Evolutionary conservation across 2,113 vertebrate genomes (phyloP).

Genomic region (Scatophagus argus): DNA sequence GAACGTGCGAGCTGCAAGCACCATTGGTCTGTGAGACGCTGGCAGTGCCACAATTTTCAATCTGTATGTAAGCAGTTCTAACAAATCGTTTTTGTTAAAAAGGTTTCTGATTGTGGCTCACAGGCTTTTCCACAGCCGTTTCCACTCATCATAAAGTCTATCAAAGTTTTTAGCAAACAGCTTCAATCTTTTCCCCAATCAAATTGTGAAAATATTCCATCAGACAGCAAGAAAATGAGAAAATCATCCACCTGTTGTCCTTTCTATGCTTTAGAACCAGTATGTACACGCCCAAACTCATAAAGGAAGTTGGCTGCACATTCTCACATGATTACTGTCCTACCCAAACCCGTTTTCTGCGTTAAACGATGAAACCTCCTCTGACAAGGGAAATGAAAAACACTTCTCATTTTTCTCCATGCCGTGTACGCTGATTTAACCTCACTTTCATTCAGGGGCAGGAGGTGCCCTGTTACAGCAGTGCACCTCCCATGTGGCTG

Average conservation of each 20-base stretch:
- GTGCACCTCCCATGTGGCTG: not conserved
- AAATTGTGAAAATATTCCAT: not conserved
- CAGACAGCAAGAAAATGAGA: no score
- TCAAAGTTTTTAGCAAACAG: no score
- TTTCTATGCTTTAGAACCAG: not conserved
- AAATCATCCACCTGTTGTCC: not conserved
- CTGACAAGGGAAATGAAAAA: not conserved
- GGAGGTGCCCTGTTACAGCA: not conserved
- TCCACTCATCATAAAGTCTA: no score
- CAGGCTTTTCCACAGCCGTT: no score
- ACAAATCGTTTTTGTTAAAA: not conserved
- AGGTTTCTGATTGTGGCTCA: no score
- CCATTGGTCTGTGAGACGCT: not conserved
- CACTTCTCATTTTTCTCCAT: not conserved
- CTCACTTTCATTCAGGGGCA: not conserved
- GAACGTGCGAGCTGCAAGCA: not conserved
- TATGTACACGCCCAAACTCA: not conserved
- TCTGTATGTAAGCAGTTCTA: not conserved
- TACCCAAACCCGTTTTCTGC: not conserved
- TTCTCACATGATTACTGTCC: not conserved
- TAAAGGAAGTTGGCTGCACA: not conserved
- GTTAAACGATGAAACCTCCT: not conserved
- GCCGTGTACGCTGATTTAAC: not conserved
- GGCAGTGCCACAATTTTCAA: not conserved
- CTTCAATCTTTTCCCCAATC: no score